phyloP scores from a whole-genome alignment of 2,113 vertebrate genomes.

The Gasterosteus nipponicus region DNA sequence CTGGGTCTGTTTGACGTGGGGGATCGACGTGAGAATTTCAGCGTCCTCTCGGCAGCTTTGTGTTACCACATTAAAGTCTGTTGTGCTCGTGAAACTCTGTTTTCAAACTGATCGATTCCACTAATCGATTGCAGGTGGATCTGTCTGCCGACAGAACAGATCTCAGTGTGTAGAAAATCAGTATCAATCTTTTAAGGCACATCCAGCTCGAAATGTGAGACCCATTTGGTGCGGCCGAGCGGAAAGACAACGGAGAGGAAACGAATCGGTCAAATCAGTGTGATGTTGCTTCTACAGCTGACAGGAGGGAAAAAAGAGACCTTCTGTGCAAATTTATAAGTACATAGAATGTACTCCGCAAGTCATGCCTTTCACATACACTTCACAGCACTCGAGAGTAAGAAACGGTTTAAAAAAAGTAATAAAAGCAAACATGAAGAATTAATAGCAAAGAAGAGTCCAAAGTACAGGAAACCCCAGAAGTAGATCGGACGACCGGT shows the following conservation, averaged over 20 bases:
- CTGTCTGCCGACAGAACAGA: constrained; percentile 63
- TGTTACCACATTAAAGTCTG: constrained; percentile 8
- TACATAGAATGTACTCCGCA: constrained; percentile 78
- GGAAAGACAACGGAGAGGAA: constrained; percentile 60
- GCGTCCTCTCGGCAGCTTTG: constrained; percentile 20
- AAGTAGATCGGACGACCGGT: constrained; percentile 53
- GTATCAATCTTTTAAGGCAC: constrained; percentile 82
- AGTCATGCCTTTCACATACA: constrained; percentile 83
- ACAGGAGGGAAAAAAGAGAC: constrained; percentile 45
- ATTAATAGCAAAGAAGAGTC: constrained; percentile 78
- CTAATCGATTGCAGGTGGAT: constrained; percentile 52
- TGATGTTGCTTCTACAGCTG: constrained; percentile 61
- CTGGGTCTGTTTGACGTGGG: constrained; percentile 11
- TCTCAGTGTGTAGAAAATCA: constrained; percentile 60
- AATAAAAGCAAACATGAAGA: constrained; percentile 72
- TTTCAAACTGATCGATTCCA: constrained; percentile 33
- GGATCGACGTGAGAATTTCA: constrained; percentile 22
- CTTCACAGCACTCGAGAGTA: constrained; percentile 77
- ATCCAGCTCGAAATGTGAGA: constrained; percentile 78
- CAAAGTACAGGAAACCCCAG: constrained; percentile 71
- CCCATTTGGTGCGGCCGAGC: constrained; percentile 68
- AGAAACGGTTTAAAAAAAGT: constrained; percentile 65
- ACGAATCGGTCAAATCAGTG: constrained; percentile 67
- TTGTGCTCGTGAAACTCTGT: constrained; percentile 16
- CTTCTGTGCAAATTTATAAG: constrained; percentile 69